A percentile compares a stretch with the other conserved stretches of the same genome.
These are phyloP conservation scores for Pimephales promelas DNA, from an alignment of 2,113 vertebrate genomes.

Conservation along the genomic window DNA sequence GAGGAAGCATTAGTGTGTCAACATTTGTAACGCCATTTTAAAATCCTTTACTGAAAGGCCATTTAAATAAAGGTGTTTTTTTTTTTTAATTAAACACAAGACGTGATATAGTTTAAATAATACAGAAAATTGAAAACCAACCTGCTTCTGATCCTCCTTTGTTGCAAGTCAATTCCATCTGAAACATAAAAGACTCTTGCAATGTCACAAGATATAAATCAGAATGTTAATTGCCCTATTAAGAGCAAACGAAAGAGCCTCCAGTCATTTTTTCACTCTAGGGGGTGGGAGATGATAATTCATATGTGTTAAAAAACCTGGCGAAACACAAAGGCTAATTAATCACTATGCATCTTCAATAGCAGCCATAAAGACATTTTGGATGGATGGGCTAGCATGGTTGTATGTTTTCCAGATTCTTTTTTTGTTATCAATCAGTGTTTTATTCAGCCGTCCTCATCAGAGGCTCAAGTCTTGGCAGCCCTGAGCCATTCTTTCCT, in stretches of 20 bases:
- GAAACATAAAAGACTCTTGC: background rate
- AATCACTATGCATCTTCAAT: background rate
- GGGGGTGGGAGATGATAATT: background rate
- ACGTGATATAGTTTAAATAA: background rate
- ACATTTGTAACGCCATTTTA: background rate
- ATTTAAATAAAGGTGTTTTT: background rate
- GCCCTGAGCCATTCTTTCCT: background rate
- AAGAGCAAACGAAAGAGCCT: constrained; percentile 1
- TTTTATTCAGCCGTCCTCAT: background rate
- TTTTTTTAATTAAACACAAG: background rate
- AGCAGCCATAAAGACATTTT: background rate
- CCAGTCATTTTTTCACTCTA: background rate
- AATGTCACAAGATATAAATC: constrained; percentile 16
- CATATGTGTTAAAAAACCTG: background rate
- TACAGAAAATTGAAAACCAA: background rate
- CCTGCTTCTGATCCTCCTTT: background rate
- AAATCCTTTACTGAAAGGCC: background rate
- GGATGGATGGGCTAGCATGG: background rate
- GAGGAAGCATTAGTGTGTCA: background rate
- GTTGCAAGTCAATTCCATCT: background rate
- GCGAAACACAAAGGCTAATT: background rate
- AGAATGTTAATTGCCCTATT: constrained; percentile 14
- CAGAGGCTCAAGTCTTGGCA: background rate
- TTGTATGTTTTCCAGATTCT: constrained; percentile 2
- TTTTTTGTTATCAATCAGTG: background rate